Base-by-base conservation (phyloP, 1,140 invertebrate genomes). In the Cepaea nemoralis region DNA sequence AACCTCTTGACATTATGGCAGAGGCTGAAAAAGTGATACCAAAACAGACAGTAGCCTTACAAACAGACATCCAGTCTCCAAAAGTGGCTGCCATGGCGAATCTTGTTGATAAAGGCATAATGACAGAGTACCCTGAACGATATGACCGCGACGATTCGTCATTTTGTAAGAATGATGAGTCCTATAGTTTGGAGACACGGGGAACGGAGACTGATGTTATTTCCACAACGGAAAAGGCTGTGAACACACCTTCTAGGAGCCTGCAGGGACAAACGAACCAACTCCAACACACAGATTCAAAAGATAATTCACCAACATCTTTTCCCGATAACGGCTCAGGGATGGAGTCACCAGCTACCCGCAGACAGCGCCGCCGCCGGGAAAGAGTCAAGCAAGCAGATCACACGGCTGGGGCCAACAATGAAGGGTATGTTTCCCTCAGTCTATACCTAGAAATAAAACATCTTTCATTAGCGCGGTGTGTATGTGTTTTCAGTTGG, bases 231-330 rank as follows among this genome's bases (percentile, higher is more conserved):
- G 89, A 91, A 59, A 91, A 89, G 71, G 89, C 86, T 14, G 89
- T 90, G n/a, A 91, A 91, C 83, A 91, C 89, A 0, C 82, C 87
- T 76, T 89, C 89, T 14, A 83, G 87, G 40, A 86, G 86, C 45
- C 84, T 88, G 0, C 83, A 83, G 67, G 45, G 3, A 1, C 16
- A 45, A 77, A 75, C 74, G 50, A 79, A 5, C 50, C 81, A 48
- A 76, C 3, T 42, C 5, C 55, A 78, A 59, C 5, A n/a, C 5
- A 74, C 80, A 33, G 84, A 83, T 40, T 55, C 55, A 35, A 77
- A 82, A 22, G 85, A 84, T 39, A 82, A 81, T 22, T 70, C 63
- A 37, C 79, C 75, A 27, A 75, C 76, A 16, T 66, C 79, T 2
- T 40, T 67, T 0, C 55, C 40, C 33, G 63, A 70, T 6, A 55